Conservation (phyloP, 2,888 invertebrate species). For the Eubasilissa splendida region DNA sequence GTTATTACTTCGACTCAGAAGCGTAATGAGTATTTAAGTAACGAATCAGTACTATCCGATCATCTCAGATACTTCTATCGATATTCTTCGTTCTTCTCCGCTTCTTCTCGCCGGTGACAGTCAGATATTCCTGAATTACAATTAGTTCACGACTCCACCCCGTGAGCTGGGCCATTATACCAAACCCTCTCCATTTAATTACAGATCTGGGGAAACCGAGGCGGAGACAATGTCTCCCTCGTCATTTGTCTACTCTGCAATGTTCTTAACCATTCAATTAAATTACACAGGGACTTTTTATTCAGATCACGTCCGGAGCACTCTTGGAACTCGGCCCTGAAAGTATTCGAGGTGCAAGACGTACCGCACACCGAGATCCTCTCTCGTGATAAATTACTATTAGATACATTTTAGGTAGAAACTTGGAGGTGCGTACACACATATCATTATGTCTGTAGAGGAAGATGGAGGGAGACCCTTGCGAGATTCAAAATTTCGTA, state of each 20-base stretch:
- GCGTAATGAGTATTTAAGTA: no score
- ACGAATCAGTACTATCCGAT: no score
- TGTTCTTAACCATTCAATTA: constrained; percentile 55
- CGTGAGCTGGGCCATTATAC: not conserved
- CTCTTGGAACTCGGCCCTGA: constrained; percentile 15
- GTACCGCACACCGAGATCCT: not conserved
- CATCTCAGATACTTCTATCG: no score
- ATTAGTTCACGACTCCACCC: not conserved
- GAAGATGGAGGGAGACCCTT: no score
- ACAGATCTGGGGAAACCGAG: constrained; percentile 6
- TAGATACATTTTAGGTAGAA: not conserved
- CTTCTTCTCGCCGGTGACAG: not conserved
- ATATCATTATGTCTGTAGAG: no score
- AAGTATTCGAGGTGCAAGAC: constrained; percentile 6
- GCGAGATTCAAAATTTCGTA: no score
- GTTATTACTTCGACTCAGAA: no score
- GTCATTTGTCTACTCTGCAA: constrained; percentile 33
- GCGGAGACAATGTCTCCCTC: constrained; percentile 5
- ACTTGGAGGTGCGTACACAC: no score
- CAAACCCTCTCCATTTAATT: constrained; percentile 28
- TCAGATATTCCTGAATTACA: constrained; percentile 2
- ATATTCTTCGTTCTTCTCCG: no score
- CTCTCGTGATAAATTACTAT: not conserved
- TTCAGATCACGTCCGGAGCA: constrained; percentile 51
- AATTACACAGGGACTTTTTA: constrained; percentile 49